Evolutionary conservation across 2,888 invertebrate genomes (phyloP), one percentile per base, ranked within the genome.

Genomic region (Timandra comae): DNA sequence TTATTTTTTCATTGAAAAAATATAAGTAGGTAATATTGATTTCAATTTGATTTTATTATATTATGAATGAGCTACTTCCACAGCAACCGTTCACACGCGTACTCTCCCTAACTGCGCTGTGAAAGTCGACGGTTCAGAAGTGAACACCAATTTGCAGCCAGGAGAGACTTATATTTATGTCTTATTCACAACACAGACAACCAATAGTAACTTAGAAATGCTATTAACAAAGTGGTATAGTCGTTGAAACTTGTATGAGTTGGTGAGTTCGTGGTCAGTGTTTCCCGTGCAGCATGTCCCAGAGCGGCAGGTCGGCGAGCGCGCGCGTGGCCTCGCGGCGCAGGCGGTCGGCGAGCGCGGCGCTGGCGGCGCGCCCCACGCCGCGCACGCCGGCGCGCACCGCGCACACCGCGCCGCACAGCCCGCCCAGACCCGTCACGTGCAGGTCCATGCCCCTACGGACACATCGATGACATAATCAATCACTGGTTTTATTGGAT

Each of bases 341-440:
- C 33, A 86, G 60, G 38, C 75, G 78, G 1, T 53, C 43, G 20
- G 55, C 45, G 9, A 77, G 41, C 0, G 76, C 73, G 31, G 80
- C 34, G 67, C 79, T 42, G 68, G 54, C 32, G 63, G 63, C 74
- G 36, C 56, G 35, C 41, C 62, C 43, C 16, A 63, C 56, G 48
- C 67, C 55, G 43, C 68, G 62, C 9, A 52, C 27, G 68, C 71
- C 69, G 37, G 63, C 56, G 4, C 37, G 29, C 27, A 63, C 63
- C 47, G 38, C 7, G 38, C n/a, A 19, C 0, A 52, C 27, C 30
- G 65, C 56, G 9, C 71, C 72, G 50, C 71, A 74, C 33, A 84
- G 63, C 1, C 78, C 72, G 0, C 85, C 85, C 27, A 86, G 56
- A 0, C 85, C 86, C 0, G 85, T 81, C 28, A 84, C 70, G 62